Evolutionary conservation across 2,888 invertebrate species (phyloP), one percentile per base, ranked within the genome.

Genomic region (Harpalus rubripes): DNA sequence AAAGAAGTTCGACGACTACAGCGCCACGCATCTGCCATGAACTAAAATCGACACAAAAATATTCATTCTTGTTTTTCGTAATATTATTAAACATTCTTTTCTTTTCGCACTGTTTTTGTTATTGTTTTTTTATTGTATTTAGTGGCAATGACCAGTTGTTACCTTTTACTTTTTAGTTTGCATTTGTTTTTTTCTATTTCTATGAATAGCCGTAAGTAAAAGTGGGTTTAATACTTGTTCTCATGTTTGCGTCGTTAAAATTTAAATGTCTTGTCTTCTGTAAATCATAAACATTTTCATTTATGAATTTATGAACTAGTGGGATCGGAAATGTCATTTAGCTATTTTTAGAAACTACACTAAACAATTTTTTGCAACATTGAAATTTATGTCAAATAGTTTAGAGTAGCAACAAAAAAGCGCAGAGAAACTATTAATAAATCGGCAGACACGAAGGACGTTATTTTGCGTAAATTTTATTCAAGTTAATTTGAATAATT

Each of bases 281-380:
- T 63, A 26, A 22, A 63, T 63, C 63, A 63, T 63, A 63, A 63
- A 63, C 26, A 26, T 63, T 22, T 26, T 32, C 63, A 22, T 68
- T 32, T 68, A 39, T 68, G 68, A 32, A 68, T 68, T 68, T 15
- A 68, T 68, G 68, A 68, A 68, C 39, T n/a, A 68, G 68, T 68
- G 39, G 68, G 68, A 12, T 68, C 26, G 18, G 68, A 68, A 68
- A 68, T 68, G 68, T 68, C 68, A 68, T n/a, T 68, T 15, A 4
- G 32, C 68, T 68, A 68, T 68, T 68, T 39, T 32, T 68, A 68
- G 68, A 68, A 32, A 12, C 26, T 15, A 39, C 12, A 68, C 68
- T 68, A 68, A 68, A 39, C 68, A 68, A 41, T 26, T 26, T 68
- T 26, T 68, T 65, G 12, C 1, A 12, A 12, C 12, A 52, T 52